phyloP scores from a whole-genome alignment of 2,888 invertebrate species.

The Eucera pruinosa region DNA sequence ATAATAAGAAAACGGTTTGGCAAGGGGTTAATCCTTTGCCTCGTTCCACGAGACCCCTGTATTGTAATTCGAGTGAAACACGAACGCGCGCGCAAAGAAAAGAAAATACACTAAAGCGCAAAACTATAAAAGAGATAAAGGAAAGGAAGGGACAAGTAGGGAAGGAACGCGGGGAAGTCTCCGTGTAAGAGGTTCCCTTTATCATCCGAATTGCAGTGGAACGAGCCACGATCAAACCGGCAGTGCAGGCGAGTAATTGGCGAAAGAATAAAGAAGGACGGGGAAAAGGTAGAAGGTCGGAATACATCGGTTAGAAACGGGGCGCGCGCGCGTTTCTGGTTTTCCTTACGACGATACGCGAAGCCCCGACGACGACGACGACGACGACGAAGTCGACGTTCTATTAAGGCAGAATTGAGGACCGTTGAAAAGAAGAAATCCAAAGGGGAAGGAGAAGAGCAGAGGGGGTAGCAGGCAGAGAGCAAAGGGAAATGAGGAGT shows the following conservation, averaged over 20 bases:
- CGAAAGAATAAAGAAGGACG: conserved; percentile 2
- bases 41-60: too few species aligned
- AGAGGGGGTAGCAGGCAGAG: conserved; percentile 10
- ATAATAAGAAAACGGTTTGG: too few species aligned
- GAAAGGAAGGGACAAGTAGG: neutral
- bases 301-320: conserved; percentile 23
- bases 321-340: conserved; percentile 3
- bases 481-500: conserved; percentile 43
- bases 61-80: too few species aligned
- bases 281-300: conserved; percentile 11
- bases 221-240: neutral
- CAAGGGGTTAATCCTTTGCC: too few species aligned
- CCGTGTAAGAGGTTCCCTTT: neutral
- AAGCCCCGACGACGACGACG: conserved; percentile 13
- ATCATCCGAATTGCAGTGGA: neutral
- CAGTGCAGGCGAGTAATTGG: conserved; percentile 16
- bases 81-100: too few species aligned
- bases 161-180: neutral
- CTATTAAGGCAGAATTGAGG: conserved; percentile 43
- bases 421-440: conserved; percentile 7
- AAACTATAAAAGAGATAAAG: neutral
- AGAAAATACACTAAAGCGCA: neutral
- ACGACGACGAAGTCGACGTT: too few species aligned
- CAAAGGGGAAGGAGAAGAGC: neutral
- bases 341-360: conserved; percentile 10